Evolutionary conservation across 1,140 invertebrate genomes (phyloP).

Genomic region (Drosophila sproati): DNA sequence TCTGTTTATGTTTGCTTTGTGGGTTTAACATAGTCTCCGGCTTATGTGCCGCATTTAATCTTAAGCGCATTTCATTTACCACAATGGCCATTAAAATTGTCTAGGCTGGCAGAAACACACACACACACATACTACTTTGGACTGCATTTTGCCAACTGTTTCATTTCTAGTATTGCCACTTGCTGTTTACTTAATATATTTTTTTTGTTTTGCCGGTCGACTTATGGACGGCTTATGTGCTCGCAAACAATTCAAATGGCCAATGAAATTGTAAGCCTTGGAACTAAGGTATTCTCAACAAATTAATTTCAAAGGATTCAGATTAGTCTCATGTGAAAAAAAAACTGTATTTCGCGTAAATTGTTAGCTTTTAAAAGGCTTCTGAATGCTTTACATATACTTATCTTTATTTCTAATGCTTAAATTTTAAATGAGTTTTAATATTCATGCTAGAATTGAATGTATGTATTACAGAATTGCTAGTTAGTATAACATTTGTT

Average conservation of each 20-base stretch:
- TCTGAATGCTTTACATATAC: not conserved
- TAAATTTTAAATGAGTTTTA: too few relatives aligned
- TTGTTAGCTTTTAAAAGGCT: not conserved
- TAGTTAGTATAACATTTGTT: too few relatives aligned
- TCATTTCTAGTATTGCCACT: constrained; percentile 10
- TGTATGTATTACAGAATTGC: too few relatives aligned
- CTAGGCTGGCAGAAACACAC: constrained; percentile 40
- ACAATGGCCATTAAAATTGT: constrained; percentile 72
- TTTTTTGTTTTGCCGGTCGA: constrained; percentile 50
- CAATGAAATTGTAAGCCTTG: constrained; percentile 51
- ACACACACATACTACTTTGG: constrained; percentile 1
- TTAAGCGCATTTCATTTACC: constrained; percentile 81
- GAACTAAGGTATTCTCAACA: constrained; percentile 46
- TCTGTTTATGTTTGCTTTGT: constrained; percentile 78
- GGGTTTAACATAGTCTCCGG: constrained; percentile 67
- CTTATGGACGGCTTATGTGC: constrained; percentile 73
- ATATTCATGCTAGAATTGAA: too few relatives aligned
- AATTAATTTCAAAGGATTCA: constrained; percentile 74
- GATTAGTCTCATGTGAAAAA: constrained; percentile 30
- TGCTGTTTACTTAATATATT: constrained; percentile 50
- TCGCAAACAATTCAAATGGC: constrained; percentile 79
- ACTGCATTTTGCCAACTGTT: constrained; percentile 38
- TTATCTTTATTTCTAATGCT: not conserved
- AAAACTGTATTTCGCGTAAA: constrained; percentile 1
- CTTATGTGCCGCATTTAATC: constrained; percentile 66